Conservation (phyloP, 2,113 vertebrate genomes). For the Anhinga rufa region DNA sequence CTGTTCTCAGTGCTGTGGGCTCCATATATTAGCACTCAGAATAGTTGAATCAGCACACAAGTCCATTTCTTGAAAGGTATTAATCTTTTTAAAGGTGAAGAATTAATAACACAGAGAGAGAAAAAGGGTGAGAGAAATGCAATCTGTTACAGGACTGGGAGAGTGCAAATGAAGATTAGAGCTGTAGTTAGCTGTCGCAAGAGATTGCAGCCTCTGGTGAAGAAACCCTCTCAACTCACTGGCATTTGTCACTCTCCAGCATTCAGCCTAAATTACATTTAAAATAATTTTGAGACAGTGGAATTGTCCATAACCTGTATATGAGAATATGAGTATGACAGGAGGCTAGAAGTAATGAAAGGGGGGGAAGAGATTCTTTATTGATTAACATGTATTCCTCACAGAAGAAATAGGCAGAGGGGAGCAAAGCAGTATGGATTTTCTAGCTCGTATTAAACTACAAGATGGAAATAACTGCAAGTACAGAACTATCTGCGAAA, state of each 20-base stretch:
- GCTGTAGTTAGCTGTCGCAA: constrained; percentile 27
- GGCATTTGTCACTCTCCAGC: constrained; percentile 32
- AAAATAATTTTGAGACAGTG: constrained; percentile 28
- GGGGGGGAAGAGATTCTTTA: neutral
- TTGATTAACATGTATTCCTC: constrained; percentile 45
- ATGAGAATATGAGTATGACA: neutral
- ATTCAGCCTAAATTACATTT: neutral
- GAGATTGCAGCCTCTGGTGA: constrained; percentile 38
- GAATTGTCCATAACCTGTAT: neutral
- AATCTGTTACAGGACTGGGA: constrained; percentile 42
- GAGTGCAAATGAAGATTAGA: constrained; percentile 62
- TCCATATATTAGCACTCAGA: constrained; percentile 67
- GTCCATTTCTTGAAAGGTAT: constrained; percentile 66
- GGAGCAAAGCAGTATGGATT: constrained; percentile 36
- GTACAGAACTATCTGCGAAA: neutral
- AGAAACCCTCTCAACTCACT: constrained; percentile 8
- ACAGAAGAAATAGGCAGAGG: neutral
- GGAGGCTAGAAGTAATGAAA: constrained; percentile 2
- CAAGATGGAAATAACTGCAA: constrained; percentile 33
- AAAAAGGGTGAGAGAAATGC: constrained; percentile 22
- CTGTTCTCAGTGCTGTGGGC: constrained; percentile 56
- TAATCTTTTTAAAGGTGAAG: constrained; percentile 64
- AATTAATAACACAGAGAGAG: constrained; percentile 56
- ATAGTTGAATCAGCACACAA: constrained; percentile 72
- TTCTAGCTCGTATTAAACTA: constrained; percentile 15